These are phyloP conservation scores for Seira musarum DNA, from an alignment of 2,888 invertebrate genomes.

Conservation along the genomic window DNA sequence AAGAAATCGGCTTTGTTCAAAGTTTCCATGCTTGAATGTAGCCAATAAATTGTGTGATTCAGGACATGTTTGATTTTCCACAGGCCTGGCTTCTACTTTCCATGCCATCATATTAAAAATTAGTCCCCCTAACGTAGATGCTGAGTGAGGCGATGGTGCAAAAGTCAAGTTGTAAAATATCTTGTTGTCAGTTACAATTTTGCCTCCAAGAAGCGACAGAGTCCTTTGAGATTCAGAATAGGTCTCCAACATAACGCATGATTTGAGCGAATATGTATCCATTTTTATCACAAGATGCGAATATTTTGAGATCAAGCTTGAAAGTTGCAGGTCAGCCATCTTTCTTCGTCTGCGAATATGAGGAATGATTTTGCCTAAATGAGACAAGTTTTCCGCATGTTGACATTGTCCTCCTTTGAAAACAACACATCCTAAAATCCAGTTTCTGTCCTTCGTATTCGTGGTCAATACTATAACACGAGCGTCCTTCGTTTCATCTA, in stretches of 20 bases:
- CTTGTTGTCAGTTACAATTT: constrained; percentile 39
- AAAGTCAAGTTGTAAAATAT: constrained; percentile 64
- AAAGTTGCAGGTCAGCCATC: constrained; percentile 77
- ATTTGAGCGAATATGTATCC: constrained; percentile 74
- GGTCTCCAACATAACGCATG: constrained; percentile 60
- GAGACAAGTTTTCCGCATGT: constrained; percentile 77
- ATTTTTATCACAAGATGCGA: constrained; percentile 83
- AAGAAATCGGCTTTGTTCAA: constrained; percentile 50
- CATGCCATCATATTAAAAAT: constrained; percentile 55
- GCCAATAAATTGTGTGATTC: constrained; percentile 59
- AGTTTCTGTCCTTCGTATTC: constrained; percentile 81
- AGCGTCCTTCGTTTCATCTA: constrained; percentile 75
- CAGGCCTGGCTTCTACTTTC: constrained; percentile 54
- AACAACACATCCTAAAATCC: constrained; percentile 83
- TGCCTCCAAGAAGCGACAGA: constrained; percentile 14
- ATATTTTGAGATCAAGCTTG: constrained; percentile 77
- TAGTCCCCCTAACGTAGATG: constrained; percentile 9
- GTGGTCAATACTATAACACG: constrained; percentile 80
- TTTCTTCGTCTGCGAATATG: constrained; percentile 74
- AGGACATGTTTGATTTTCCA: constrained; percentile 23
- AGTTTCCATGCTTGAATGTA: constrained; percentile 60
- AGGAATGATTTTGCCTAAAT: constrained; percentile 76
- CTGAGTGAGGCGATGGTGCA: no score
- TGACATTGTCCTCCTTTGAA: constrained; percentile 64
- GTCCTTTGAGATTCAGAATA: constrained; percentile 42